Evolutionary conservation across 2,113 vertebrate genomes (phyloP), one percentile per base, ranked within the genome.

Genomic region (Chelonoidis abingdonii): DNA sequence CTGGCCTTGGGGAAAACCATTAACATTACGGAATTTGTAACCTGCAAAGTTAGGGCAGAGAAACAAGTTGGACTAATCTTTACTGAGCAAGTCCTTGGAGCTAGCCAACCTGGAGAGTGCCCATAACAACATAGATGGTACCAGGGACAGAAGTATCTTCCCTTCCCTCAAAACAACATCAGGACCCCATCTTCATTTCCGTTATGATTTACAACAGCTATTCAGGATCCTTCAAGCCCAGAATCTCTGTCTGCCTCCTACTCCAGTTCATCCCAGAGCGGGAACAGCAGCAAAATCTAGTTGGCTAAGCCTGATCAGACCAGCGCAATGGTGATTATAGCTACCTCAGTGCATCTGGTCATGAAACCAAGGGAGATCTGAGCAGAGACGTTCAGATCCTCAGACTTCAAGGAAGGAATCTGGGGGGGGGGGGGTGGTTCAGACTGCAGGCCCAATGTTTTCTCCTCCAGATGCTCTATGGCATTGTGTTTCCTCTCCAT

Each of bases 371-470:
- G 54, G 47, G 47, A 22, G 49, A 2, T 2, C 1, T 6, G n/a
- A 49, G 50, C 24, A 22, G 38, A 81, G 17, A 10, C 5, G 27
- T 38, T 69, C 0, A 0, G 31, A 81, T 2, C 16, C 78, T 24
- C 24, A 56, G 24, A 29, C n/a, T 52, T 82, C 72, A 47, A 27
- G 7, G 76, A 76, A 53, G 17, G 52, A 53, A 17, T 83, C 19
- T 53, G 38, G 80, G 49, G 7, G 72, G 82, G n/a, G n/a, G n/a
- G n/a, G n/a, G n/a, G n/a, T n/a, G n/a, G 75, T 19, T 5, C 47
- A 31, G 6, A 35, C 4, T 50, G 78, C 8, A 50, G 16, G 4
- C 17, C 47, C n/a, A 49, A 9, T 19, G 62, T 72, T 31, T 72
- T 72, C n/a, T 25, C 21, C 11, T 59, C 50, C 89, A 62, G n/a